A percentile compares a stretch with the other conserved stretches of the same genome.
These are phyloP conservation scores for Oceanodroma leucorhoa DNA, from an alignment of 2,797 vertebrate species.

Conservation along the genomic window DNA sequence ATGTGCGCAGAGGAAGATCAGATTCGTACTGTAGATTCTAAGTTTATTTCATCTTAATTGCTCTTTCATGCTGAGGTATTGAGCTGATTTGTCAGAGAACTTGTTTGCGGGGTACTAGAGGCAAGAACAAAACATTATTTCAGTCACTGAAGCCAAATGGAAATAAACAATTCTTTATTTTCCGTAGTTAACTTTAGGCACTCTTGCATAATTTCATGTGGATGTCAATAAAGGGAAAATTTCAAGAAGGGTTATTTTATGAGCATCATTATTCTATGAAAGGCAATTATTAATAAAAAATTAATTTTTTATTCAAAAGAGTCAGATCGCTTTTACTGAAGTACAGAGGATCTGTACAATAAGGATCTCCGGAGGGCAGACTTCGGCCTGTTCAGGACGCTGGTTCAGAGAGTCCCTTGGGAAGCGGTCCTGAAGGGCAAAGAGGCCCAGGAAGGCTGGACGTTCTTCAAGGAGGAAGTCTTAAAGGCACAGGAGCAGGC, in stretches of 20 bases:
- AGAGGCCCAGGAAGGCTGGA: no score
- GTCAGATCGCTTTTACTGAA: neutral
- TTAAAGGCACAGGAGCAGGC: no score
- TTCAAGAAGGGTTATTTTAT: neutral
- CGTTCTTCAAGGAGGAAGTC: no score
- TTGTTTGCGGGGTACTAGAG: neutral
- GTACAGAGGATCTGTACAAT: neutral
- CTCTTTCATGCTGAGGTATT: neutral
- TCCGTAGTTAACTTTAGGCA: neutral
- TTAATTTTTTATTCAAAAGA: no score
- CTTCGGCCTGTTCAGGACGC: no score
- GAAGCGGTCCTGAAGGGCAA: no score
- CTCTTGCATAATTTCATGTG: neutral
- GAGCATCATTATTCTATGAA: neutral
- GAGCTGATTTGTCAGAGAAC: neutral
- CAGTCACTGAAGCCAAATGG: neutral
- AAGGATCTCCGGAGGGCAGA: no score
- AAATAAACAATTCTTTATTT: neutral
- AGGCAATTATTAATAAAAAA: neutral
- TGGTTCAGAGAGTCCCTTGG: no score
- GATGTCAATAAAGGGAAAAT: neutral
- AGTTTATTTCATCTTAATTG: neutral
- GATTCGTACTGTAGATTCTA: neutral
- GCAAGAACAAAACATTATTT: neutral
- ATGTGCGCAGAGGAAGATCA: accelerated